Evolutionary conservation across 2,888 invertebrate genomes (phyloP).

Genomic region (Drosophila formosana): DNA sequence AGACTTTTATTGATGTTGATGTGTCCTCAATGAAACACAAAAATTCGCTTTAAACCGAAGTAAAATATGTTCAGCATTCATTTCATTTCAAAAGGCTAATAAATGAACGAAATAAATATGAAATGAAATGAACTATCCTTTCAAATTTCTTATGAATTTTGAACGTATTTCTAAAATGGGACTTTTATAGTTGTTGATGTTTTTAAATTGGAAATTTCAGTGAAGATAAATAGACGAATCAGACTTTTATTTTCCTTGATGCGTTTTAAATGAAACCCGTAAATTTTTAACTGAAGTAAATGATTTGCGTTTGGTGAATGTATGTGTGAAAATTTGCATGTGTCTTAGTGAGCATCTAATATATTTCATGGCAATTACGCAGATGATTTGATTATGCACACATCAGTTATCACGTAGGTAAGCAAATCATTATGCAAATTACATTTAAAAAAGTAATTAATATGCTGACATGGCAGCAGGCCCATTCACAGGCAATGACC

Average conservation of each 20-base stretch:
- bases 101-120: neutral
- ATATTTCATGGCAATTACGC: constrained; percentile 59
- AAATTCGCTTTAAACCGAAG: no score
- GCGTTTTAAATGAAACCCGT: no score
- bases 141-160: neutral
- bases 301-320: neutral
- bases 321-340: neutral
- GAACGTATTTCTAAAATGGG: no score
- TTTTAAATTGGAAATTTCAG: no score
- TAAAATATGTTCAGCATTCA: no score
- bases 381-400: constrained; percentile 61
- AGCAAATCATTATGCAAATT: constrained; percentile 73
- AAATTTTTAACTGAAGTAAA: neutral
- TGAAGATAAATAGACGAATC: no score
- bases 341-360: constrained; percentile 13
- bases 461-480: constrained; percentile 49
- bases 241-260: no score
- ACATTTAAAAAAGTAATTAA: constrained; percentile 70
- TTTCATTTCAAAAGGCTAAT: no score
- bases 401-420: constrained; percentile 43
- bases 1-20: no score
- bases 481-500: constrained; percentile 12
- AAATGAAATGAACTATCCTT: neutral
- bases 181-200: no score
- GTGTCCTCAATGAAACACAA: no score